These are phyloP conservation scores for Melanerpes aurifrons DNA, from an alignment of 2,113 vertebrate genomes.

Conservation along the genomic window DNA sequence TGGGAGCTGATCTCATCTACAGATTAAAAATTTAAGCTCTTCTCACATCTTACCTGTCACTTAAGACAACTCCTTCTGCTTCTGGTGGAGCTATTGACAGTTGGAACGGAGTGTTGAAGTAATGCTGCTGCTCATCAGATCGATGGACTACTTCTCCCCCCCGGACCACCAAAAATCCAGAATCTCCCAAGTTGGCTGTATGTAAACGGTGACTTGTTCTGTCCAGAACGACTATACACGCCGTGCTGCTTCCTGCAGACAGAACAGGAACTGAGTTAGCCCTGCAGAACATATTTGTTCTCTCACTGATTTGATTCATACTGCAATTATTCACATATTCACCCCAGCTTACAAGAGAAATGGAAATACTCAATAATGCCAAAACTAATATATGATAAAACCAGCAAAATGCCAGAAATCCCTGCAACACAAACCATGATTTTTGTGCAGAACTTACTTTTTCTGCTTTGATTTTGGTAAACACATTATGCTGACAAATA, in stretches of 20 bases:
- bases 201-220: constrained; percentile 92
- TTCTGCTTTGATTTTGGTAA: constrained; percentile 13
- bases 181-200: constrained; percentile 96
- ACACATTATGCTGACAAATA: constrained; percentile 31
- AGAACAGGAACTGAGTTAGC: accelerated
- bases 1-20: neutral
- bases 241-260: constrained; percentile 91
- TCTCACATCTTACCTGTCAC: constrained; percentile 79
- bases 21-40: neutral
- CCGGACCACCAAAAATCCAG: constrained; percentile 94
- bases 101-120: constrained; percentile 97
- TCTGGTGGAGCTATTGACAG: constrained; percentile 95
- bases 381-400: neutral
- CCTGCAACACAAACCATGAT: neutral
- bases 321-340: neutral
- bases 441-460: neutral
- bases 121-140: constrained; percentile 95
- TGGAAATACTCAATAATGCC: neutral
- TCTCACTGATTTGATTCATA: neutral
- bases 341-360: neutral
- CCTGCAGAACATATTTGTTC: neutral
- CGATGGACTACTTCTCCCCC: constrained; percentile 96
- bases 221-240: constrained; percentile 92
- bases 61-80: constrained; percentile 90
- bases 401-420: neutral